Conservation (phyloP, 2,113 vertebrate genomes). For the Ictalurus punctatus region DNA sequence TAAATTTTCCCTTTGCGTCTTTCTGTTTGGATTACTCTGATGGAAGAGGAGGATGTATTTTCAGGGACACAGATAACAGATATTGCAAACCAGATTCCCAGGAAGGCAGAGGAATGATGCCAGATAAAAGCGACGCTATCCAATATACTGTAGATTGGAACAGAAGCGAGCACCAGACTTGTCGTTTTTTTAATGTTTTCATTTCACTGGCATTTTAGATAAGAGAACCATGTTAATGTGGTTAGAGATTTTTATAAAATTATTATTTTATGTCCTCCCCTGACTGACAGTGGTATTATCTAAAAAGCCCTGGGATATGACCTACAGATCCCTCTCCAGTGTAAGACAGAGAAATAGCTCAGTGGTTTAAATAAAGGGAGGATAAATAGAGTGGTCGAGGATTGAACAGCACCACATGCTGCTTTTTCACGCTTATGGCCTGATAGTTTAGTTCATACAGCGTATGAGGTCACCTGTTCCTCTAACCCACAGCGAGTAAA, state of each 20-base stretch:
- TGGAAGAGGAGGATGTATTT: slow-evolving; percentile 28
- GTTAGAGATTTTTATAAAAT: slow-evolving; percentile 25
- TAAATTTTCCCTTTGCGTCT: slow-evolving; percentile 32
- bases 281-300: slow-evolving; percentile 52
- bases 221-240: slow-evolving; percentile 43
- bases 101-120: slow-evolving; percentile 35
- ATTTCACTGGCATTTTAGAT: slow-evolving; percentile 39
- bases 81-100: slow-evolving; percentile 49
- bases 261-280: slow-evolving; percentile 13
- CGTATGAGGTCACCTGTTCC: slow-evolving; percentile 36
- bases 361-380: slow-evolving; percentile 27
- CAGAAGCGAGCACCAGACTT: slow-evolving; percentile 19
- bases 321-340: slow-evolving; percentile 37
- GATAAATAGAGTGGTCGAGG: slow-evolving; percentile 1
- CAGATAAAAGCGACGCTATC: slow-evolving; percentile 43
- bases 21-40: slow-evolving; percentile 33
- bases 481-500: slow-evolving; percentile 35
- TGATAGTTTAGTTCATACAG: slow-evolving; percentile 7
- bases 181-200: slow-evolving; percentile 43
- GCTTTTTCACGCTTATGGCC: not conserved
- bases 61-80: slow-evolving; percentile 36
- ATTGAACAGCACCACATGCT: slow-evolving; percentile 24
- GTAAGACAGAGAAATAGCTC: slow-evolving; percentile 33
- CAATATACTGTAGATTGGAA: slow-evolving; percentile 25
- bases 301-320: slow-evolving; percentile 46